Base-by-base conservation (phyloP, 2,113 vertebrate species). In the Narcine bancroftii region DNA sequence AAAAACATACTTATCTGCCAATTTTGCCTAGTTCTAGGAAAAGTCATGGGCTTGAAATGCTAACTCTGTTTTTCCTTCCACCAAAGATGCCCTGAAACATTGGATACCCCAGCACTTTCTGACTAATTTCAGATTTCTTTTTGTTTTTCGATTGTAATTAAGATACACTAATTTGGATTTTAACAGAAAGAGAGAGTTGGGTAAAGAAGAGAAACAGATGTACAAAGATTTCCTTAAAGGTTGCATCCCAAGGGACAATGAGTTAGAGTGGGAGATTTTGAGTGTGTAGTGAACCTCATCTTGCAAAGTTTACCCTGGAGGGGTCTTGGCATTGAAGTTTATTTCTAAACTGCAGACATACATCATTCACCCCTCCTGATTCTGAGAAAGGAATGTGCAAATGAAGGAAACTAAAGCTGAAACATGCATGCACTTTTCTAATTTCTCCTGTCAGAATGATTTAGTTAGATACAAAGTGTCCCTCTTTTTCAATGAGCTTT, bases 381-480 rank as follows among this genome's bases (percentile, higher is more conserved):
- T n/a, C n/a, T 60, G 83, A 89, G 39, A 45, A 9, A 89, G 47
- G 24, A 83, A 83, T 81, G 77, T 65, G 33, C n/a, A 87, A 56
- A n/a, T 63, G 24, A 63, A 33, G 26, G 50, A 66, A 66, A 89
- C 63, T 89, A 66, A 89, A 66, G 39, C 87, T 66, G 53, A 87
- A 39, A 42, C 65, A 19, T 42, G 26, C 21, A 26, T 89, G 50
- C 79, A 6, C 50, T 29, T 36, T 77, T 39, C 10, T 36, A 24
- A 39, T 65, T 66, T 66, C 39, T 89, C 36, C 29, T 89, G 60
- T 89, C 60, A 50, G 56, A 65, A 66, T 65, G n/a, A 89, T 65
- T 65, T 10, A 26, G 19, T 89, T 42, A 26, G 63, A 60, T 42
- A 60, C 21, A 66, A 6, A n/a, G 6, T 66, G 15, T 66, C 10